A percentile compares a stretch with the other conserved stretches of the same genome.
Evolutionary conservation across 2,888 invertebrate genomes (phyloP).

Genomic region (Drosophila paranaensis): DNA sequence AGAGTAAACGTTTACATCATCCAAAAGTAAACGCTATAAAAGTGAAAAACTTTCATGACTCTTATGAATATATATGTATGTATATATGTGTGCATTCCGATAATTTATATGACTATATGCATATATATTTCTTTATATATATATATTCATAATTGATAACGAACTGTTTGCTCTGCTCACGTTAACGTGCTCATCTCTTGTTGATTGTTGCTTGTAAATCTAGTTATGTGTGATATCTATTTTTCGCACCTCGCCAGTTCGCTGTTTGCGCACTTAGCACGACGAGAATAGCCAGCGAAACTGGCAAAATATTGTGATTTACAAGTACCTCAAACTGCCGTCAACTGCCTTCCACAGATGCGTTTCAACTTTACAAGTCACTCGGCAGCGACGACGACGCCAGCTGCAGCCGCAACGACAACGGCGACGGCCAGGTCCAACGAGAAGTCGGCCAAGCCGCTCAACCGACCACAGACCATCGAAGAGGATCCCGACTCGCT

Average conservation of each 20-base stretch:
- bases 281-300: constrained; percentile 14
- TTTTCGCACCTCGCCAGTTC: constrained; percentile 58
- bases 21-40: constrained; percentile 14
- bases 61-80: background rate
- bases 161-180: constrained; percentile 20
- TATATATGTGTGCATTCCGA: background rate
- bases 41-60: constrained; percentile 15
- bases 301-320: constrained; percentile 13
- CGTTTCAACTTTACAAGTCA: constrained; percentile 67
- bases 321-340: constrained; percentile 9
- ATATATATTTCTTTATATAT: background rate
- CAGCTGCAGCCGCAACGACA: constrained; percentile 6
- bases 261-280: constrained; percentile 42
- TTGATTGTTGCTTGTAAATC: constrained; percentile 40
- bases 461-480: constrained; percentile 78
- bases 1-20: constrained; percentile 18
- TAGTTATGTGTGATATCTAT: constrained; percentile 22
- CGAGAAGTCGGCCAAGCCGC: constrained; percentile 57
- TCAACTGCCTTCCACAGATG: constrained; percentile 60
- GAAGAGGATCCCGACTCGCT: constrained; percentile 84
- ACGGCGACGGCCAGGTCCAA: constrained; percentile 24
- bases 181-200: constrained; percentile 20
- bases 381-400: constrained; percentile 45
- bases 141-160: constrained; percentile 27
- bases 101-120: background rate